These are phyloP conservation scores for Neria commutata DNA, from an alignment of 2,888 invertebrate genomes.

Conservation along the genomic window DNA sequence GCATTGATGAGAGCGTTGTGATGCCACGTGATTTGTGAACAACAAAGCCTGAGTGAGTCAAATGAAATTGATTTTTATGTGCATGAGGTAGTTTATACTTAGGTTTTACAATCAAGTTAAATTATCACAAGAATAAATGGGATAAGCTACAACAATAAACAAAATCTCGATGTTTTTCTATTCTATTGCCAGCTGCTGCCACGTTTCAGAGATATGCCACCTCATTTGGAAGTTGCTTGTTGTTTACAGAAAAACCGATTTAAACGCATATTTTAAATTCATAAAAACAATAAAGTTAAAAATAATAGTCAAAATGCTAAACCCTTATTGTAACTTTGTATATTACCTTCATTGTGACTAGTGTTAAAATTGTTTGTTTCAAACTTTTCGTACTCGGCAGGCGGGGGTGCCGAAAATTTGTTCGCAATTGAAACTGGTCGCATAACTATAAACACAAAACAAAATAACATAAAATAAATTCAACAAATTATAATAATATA, in stretches of 20 bases:
- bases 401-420: conserved; percentile 48
- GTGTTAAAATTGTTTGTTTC: conserved; percentile 46
- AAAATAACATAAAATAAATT: conserved; percentile 10
- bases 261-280: conserved; percentile 18
- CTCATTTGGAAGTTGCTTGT: too few relatives aligned
- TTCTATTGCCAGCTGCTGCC: too few relatives aligned
- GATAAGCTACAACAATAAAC: too few relatives aligned
- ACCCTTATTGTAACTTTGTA: conserved; percentile 13
- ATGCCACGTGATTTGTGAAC: conserved; percentile 81
- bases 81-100: background rate
- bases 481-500: conserved; percentile 29
- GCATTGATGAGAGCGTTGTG: conserved; percentile 75
- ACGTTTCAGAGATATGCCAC: too few relatives aligned
- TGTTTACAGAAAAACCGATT: conserved; percentile 16
- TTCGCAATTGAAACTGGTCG: conserved; percentile 48
- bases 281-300: conserved; percentile 9
- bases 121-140: too few relatives aligned
- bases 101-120: too few relatives aligned
- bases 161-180: too few relatives aligned
- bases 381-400: conserved; percentile 51
- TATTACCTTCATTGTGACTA: conserved; percentile 57
- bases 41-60: conserved; percentile 66
- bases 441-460: conserved; percentile 45
- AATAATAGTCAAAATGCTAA: conserved; percentile 18
- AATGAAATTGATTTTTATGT: background rate